A percentile compares a stretch with the other conserved stretches of the same genome.
phyloP scores from a whole-genome alignment of 1,140 invertebrate species.

The Telenomus remus region DNA sequence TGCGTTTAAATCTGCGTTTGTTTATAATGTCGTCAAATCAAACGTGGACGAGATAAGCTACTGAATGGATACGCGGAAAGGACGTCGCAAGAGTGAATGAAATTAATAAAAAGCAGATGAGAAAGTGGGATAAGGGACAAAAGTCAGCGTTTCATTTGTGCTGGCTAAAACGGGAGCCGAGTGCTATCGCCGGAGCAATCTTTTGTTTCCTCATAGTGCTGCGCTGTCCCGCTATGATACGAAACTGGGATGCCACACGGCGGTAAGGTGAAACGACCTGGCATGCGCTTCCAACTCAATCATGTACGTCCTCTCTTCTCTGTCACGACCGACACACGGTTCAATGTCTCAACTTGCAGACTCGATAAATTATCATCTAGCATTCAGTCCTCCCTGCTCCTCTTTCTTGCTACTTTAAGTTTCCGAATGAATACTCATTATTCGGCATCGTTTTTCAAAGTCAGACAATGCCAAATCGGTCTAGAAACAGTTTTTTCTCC shows the following conservation, averaged over 20 bases:
- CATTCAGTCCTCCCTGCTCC: too few relatives aligned
- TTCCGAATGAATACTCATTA: too few relatives aligned
- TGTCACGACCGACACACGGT: constrained; percentile 49
- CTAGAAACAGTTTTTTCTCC: too few relatives aligned
- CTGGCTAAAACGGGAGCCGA: constrained; percentile 42
- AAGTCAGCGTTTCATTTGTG: constrained; percentile 15
- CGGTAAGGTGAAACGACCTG: constrained; percentile 55
- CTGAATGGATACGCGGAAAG: too few relatives aligned
- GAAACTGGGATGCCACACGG: constrained; percentile 32
- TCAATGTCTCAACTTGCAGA: constrained; percentile 30
- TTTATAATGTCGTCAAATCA: too few relatives aligned
- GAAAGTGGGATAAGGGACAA: constrained; percentile 24
- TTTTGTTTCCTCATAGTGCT: constrained; percentile 59
- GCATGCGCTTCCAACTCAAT: constrained; percentile 45
- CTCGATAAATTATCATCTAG: too few relatives aligned
- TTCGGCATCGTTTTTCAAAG: too few relatives aligned
- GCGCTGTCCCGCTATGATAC: constrained; percentile 59
- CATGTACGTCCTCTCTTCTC: constrained; percentile 55
- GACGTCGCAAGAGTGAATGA: constrained; percentile 26
- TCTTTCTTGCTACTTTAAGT: too few relatives aligned
- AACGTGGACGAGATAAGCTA: too few relatives aligned
- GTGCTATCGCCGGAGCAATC: constrained; percentile 58
- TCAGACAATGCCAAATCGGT: too few relatives aligned
- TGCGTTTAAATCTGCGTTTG: too few relatives aligned
- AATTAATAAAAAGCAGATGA: constrained; percentile 30